Percentiles rank a stretch among this genome's conserved stretches.
phyloP scores from a whole-genome alignment of 37 sponge, comb jelly and placozoan species.

The Geodia barretti region DNA sequence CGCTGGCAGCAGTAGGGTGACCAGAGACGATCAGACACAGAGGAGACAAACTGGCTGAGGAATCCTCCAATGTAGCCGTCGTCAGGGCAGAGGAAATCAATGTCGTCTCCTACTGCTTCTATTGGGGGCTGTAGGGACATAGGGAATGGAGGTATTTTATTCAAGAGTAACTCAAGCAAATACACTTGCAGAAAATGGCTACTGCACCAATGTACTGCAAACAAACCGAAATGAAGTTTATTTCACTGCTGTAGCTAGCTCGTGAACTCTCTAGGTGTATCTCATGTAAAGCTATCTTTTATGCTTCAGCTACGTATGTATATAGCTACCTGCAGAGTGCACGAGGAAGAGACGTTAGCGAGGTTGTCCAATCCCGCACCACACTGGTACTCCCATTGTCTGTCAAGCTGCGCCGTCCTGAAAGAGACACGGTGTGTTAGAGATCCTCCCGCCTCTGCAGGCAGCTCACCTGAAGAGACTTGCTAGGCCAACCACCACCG shows the following conservation, averaged over 20 bases:
- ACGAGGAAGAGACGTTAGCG: constrained; percentile 48
- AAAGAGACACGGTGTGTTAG: background rate
- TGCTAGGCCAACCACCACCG: constrained; percentile 56
- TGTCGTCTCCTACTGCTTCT: constrained; percentile 11
- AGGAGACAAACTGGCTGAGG: constrained; percentile 21
- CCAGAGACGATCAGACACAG: constrained; percentile 65
- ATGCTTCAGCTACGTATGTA: too few relatives aligned
- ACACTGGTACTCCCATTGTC: constrained; percentile 70
- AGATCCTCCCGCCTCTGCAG: background rate
- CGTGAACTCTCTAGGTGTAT: too few relatives aligned
- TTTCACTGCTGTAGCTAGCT: too few relatives aligned
- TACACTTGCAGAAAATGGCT: too few relatives aligned
- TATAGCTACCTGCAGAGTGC: constrained; percentile 62
- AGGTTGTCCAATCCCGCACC: constrained; percentile 48
- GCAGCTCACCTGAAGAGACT: constrained; percentile 45
- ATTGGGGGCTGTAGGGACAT: constrained; percentile 33
- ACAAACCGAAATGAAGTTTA: too few relatives aligned
- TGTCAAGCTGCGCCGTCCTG: constrained; percentile 16
- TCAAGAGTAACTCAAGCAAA: too few relatives aligned
- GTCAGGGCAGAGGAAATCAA: constrained; percentile 59
- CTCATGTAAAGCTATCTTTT: too few relatives aligned
- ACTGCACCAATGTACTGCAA: too few relatives aligned
- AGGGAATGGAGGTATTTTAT: background rate
- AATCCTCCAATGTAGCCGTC: constrained; percentile 70
- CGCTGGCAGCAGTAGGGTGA: constrained; percentile 73